These are phyloP conservation scores for Calidris pugnax DNA, from an alignment of 2,113 vertebrate genomes.

Conservation along the genomic window DNA sequence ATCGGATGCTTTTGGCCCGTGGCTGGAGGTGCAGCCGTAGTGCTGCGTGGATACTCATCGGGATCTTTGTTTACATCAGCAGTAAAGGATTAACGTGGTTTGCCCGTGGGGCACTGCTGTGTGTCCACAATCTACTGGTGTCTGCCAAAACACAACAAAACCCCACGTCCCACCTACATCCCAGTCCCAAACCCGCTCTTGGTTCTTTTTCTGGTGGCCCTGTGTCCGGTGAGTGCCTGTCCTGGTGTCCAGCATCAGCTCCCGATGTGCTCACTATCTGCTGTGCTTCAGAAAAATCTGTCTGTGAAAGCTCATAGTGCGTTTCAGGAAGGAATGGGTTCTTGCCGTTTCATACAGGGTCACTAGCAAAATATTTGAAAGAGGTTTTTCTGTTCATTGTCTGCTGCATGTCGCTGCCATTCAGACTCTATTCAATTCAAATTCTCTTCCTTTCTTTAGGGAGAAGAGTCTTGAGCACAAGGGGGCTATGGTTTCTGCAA, in stretches of 20 bases:
- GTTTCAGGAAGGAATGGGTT: not conserved
- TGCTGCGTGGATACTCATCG: fast-evolving
- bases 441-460: not conserved
- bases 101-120: not conserved
- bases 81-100: not conserved
- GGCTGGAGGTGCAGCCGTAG: not conserved
- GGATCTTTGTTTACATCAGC: not conserved
- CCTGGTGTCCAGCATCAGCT: not conserved
- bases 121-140: not conserved
- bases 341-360: not conserved
- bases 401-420: not conserved
- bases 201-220: not conserved
- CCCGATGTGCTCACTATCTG: fast-evolving
- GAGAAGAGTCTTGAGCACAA: not conserved
- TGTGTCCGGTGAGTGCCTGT: not conserved
- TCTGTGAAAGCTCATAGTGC: not conserved
- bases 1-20: not conserved
- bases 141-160: not conserved
- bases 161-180: not conserved
- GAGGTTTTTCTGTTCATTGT: not conserved
- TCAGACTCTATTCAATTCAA: not conserved
- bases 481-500: constrained; percentile 6
- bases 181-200: not conserved
- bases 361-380: not conserved
- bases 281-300: not conserved